Evolutionary conservation across 2,797 vertebrate species (phyloP).

Genomic region (Channallabes apus): DNA sequence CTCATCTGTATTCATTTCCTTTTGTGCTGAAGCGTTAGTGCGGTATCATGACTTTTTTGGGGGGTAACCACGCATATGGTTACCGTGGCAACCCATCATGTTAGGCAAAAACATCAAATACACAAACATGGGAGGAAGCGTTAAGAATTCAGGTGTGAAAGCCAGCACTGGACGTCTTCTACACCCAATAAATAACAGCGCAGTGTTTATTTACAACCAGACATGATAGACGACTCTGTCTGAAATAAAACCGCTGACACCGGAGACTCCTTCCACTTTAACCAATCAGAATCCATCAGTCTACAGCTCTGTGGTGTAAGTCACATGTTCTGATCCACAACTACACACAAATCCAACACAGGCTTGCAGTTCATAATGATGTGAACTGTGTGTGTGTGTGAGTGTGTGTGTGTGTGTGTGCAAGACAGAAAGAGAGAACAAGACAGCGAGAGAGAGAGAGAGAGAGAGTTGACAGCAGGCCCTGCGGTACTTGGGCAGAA

Average conservation of each 20-base stretch:
- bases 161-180: too few species aligned
- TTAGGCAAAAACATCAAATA: not conserved
- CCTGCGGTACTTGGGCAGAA: slow-evolving; percentile 88
- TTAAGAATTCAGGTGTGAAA: too few species aligned
- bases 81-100: slow-evolving; percentile 8
- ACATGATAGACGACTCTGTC: too few species aligned
- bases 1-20: slow-evolving; percentile 41
- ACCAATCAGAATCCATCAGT: not conserved
- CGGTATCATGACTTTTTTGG: slow-evolving; percentile 12
- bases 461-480: slow-evolving; percentile 64
- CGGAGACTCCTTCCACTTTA: not conserved
- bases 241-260: too few species aligned
- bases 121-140: not conserved
- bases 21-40: slow-evolving; percentile 23
- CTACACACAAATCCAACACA: not conserved
- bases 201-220: too few species aligned
- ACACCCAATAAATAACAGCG: too few species aligned
- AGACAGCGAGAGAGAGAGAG: slow-evolving; percentile 7
- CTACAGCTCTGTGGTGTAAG: not conserved
- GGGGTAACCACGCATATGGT: not conserved
- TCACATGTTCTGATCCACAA: not conserved
- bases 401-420: slow-evolving; percentile 50
- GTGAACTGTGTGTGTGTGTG: not conserved
- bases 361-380: slow-evolving; percentile 63
- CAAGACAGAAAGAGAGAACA: not conserved